These are phyloP conservation scores for Agriopis aurantiaria DNA, from an alignment of 2,888 invertebrate species.

Conservation along the genomic window DNA sequence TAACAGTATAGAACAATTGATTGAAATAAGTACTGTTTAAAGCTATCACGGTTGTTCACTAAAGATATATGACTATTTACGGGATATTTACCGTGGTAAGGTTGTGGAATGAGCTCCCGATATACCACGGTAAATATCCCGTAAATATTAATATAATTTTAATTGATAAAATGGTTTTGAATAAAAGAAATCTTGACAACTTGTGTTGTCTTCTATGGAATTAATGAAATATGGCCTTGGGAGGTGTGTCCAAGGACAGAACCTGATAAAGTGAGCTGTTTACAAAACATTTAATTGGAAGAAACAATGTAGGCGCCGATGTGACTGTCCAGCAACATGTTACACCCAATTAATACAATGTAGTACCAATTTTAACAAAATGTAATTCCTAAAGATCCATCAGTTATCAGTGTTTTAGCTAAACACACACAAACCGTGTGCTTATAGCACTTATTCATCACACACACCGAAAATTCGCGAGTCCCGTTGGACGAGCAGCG, in stretches of 20 bases:
- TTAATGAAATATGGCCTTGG: slow-evolving; percentile 14
- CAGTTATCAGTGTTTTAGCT: slow-evolving; percentile 13
- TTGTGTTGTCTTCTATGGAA: neutral
- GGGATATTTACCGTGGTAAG: no score
- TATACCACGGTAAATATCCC: no score
- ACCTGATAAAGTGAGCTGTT: slow-evolving; percentile 31
- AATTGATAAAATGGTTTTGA: neutral
- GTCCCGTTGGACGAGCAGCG: slow-evolving; percentile 49
- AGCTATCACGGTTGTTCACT: no score
- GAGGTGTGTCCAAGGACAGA: slow-evolving; percentile 24
- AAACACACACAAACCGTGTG: slow-evolving; percentile 16
- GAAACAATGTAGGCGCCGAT: slow-evolving; percentile 26
- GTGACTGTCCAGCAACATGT: slow-evolving; percentile 8
- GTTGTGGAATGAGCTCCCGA: no score
- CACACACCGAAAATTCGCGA: slow-evolving; percentile 58
- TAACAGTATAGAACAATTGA: neutral
- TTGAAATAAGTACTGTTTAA: no score
- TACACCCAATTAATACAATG: neutral
- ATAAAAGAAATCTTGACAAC: neutral
- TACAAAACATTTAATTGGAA: slow-evolving; percentile 23
- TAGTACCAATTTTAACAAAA: neutral
- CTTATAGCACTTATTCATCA: slow-evolving; percentile 10
- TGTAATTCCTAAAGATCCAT: neutral
- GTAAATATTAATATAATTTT: no score
- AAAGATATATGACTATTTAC: no score